Base-by-base conservation (phyloP, 2,888 invertebrate species). In the Eremobia ochroleuca region DNA sequence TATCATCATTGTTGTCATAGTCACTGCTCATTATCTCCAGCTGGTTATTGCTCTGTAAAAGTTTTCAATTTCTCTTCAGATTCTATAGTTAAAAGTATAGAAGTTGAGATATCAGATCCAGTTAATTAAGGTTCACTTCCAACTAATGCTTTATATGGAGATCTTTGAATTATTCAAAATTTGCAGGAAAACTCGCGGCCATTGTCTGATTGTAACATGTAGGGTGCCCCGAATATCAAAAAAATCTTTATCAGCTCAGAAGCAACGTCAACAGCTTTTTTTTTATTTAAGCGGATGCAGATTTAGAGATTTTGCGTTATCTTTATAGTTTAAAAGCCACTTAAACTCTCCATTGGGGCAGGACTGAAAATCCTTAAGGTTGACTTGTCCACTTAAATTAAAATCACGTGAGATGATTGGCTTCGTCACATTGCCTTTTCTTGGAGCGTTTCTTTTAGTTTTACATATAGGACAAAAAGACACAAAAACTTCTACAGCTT, bases 401-500 rank as follows among this genome's bases (percentile, higher is more conserved):
- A 43, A 61, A 31, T 43, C 40, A 15, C 3, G 5, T 31, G 61
- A 25, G 25, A 43, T 28, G 8, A 11, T 58, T 40, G 40, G 13
- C 28, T 70, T 70, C 1, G 28, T 21, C 28, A 58, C 61, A 25
- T 9, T 59, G 9, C 40, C 40, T 70, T 70, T 70, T 70, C 58
- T 70, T 28, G 59, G 40, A 3, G 21, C 21, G 6, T 13, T 59
- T 13, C n/a, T 55, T 55, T 55, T 55, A n/a, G 13, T 55, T 11
- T 4, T 13, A 55, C 55, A 6, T 28, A 28, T 28, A 28, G 28
- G 28, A 43, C 40, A 70, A 28, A 25, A 15, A 40, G 69, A 37
- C 21, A 70, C 28, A 70, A 70, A 61, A 4, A 80, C 67, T n/a
- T 70, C 70, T 18, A 82, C 58, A 25, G 81, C 82, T 59, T 80